These are phyloP conservation scores for Cyprinodon diabolis DNA, from an alignment of 2,797 vertebrate species.

Conservation along the genomic window DNA sequence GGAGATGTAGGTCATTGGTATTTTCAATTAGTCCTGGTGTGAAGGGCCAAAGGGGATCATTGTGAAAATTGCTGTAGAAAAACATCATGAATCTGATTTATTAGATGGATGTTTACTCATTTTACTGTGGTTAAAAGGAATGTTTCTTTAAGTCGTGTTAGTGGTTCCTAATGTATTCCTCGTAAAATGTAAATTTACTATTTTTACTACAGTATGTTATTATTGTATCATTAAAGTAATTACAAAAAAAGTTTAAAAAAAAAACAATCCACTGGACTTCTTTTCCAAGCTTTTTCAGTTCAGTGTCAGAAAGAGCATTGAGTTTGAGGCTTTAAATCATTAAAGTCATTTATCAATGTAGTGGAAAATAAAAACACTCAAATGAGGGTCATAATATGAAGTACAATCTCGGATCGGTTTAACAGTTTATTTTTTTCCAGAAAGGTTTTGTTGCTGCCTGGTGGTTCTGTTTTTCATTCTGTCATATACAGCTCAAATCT, in stretches of 20 bases:
- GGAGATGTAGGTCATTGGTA: slow-evolving; percentile 48
- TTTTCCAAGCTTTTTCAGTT: no score
- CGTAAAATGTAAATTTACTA: background rate
- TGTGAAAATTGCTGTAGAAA: background rate
- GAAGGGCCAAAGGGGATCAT: background rate
- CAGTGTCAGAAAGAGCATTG: no score
- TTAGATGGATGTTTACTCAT: background rate
- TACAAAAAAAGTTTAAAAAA: no score
- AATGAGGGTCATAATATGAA: background rate
- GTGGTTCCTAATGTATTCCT: background rate
- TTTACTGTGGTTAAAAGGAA: background rate
- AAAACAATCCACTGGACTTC: no score
- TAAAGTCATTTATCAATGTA: background rate
- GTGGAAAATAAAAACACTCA: background rate
- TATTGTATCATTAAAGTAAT: background rate
- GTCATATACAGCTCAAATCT: no score
- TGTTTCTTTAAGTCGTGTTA: background rate
- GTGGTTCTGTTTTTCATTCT: no score
- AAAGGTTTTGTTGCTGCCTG: no score
- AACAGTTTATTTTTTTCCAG: no score
- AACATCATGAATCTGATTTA: background rate
- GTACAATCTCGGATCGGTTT: no score
- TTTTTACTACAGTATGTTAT: background rate
- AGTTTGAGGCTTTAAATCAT: no score
- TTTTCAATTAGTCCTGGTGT: slow-evolving; percentile 23